A percentile compares a stretch with the other conserved stretches of the same genome.
These are phyloP conservation scores for Diplodus sargus DNA, from an alignment of 2,797 vertebrate genomes.

Conservation along the genomic window DNA sequence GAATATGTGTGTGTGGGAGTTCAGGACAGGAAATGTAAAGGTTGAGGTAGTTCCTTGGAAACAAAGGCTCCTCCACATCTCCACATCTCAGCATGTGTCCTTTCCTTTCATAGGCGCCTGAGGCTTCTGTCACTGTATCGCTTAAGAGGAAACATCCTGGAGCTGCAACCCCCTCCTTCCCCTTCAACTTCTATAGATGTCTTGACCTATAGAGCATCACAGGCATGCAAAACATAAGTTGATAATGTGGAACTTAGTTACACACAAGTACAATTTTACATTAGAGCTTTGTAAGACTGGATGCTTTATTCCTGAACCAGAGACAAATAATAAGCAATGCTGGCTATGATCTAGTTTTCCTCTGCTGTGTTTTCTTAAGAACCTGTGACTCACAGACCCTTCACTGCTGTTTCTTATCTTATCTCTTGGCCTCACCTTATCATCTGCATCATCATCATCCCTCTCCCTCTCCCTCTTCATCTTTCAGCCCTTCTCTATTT, in stretches of 20 bases:
- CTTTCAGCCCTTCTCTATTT: constrained; percentile 39
- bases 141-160: constrained; percentile 80
- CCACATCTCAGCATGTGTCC: constrained; percentile 45
- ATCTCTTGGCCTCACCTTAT: constrained; percentile 46
- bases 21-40: constrained; percentile 80
- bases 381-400: constrained; percentile 31
- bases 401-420: constrained; percentile 52
- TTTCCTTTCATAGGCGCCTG: constrained; percentile 77
- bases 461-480: constrained; percentile 26
- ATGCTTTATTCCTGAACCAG: constrained; percentile 14
- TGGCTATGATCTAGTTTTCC: constrained; percentile 40
- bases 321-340: constrained; percentile 30
- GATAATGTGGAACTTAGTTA: constrained; percentile 1
- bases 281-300: constrained; percentile 8
- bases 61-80: constrained; percentile 75
- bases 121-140: constrained; percentile 65
- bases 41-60: constrained; percentile 78
- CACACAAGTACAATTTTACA: constrained; percentile 2
- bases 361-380: constrained; percentile 45
- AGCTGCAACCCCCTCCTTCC: constrained; percentile 63
- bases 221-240: constrained; percentile 1
- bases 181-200: constrained; percentile 56
- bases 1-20: constrained; percentile 62
- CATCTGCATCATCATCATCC: constrained; percentile 26
- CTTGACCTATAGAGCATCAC: constrained; percentile 35